Conservation (phyloP, 2,797 vertebrate species). For the Fistularia commersonii region DNA sequence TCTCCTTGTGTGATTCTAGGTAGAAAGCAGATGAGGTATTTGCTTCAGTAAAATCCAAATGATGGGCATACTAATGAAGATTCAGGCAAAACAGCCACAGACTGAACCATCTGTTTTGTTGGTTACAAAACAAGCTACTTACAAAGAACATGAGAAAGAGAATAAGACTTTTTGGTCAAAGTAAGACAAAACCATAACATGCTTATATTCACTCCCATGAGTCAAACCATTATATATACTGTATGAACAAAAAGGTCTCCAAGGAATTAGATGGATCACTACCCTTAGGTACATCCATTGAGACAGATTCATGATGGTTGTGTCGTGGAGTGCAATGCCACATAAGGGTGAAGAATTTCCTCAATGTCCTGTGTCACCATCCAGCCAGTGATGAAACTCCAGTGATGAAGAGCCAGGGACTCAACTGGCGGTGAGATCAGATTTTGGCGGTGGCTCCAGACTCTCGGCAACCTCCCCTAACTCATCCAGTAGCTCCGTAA, state of each 20-base stretch:
- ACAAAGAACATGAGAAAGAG: constrained; percentile 1
- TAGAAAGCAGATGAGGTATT: background rate
- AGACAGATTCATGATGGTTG: background rate
- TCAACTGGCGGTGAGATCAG: constrained; percentile 68
- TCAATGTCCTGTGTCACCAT: constrained; percentile 24
- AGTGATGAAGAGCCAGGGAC: background rate
- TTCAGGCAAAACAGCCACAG: constrained; percentile 23
- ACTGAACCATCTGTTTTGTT: constrained; percentile 17
- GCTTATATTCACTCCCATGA: constrained; percentile 4
- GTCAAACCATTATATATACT: constrained; percentile 8
- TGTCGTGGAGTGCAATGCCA: constrained; percentile 7
- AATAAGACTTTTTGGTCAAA: background rate
- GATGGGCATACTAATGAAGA: constrained; percentile 2
- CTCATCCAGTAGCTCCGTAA: constrained; percentile 82
- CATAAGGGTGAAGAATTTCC: constrained; percentile 7
- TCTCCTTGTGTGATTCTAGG: background rate
- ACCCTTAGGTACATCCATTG: background rate
- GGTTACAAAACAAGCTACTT: constrained; percentile 20
- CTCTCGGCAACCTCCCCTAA: constrained; percentile 76
- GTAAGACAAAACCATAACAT: too few species aligned
- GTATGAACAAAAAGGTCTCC: constrained; percentile 21
- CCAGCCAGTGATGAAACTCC: constrained; percentile 5
- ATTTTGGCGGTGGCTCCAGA: constrained; percentile 64
- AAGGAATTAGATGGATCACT: background rate
- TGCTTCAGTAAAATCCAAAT: background rate